Conservation (phyloP, 2,113 vertebrate species). For the Heterotis niloticus region DNA sequence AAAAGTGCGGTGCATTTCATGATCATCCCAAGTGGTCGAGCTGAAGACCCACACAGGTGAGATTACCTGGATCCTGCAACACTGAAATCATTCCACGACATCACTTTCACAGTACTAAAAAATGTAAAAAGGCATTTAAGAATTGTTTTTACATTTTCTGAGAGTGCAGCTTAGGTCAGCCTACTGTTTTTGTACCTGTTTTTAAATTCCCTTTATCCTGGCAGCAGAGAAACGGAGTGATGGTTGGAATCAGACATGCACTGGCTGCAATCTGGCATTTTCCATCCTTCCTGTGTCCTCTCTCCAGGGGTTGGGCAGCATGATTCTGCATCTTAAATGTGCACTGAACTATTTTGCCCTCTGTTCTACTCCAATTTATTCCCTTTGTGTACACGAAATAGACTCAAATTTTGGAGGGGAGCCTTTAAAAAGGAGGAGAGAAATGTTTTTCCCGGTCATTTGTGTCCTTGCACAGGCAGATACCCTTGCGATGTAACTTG, state of each 20-base stretch:
- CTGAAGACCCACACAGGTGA: conserved; percentile 29
- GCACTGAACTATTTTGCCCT: conserved; percentile 13
- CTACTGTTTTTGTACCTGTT: background rate
- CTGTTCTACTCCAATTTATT: background rate
- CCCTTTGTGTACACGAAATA: background rate
- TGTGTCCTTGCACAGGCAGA: background rate
- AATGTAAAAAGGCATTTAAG: conserved; percentile 27
- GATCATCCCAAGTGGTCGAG: conserved; percentile 23
- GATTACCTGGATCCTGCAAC: conserved; percentile 34
- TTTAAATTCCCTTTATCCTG: background rate
- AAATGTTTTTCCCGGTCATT: background rate
- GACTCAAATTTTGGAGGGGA: background rate
- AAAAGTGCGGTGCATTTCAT: conserved; percentile 21
- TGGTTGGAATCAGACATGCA: background rate
- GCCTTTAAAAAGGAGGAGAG: background rate
- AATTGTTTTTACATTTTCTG: conserved; percentile 25
- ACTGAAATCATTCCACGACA: conserved; percentile 25
- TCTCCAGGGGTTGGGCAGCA: conserved; percentile 19
- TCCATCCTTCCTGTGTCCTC: background rate
- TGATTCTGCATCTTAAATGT: conserved; percentile 39
- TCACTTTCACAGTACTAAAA: conserved; percentile 10
- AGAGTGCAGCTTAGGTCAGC: background rate
- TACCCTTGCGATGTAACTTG: background rate
- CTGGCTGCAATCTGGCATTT: background rate
- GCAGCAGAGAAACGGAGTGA: background rate